These are phyloP conservation scores for Drosophila repleta DNA, from an alignment of 1,140 invertebrate species.

Conservation along the genomic window DNA sequence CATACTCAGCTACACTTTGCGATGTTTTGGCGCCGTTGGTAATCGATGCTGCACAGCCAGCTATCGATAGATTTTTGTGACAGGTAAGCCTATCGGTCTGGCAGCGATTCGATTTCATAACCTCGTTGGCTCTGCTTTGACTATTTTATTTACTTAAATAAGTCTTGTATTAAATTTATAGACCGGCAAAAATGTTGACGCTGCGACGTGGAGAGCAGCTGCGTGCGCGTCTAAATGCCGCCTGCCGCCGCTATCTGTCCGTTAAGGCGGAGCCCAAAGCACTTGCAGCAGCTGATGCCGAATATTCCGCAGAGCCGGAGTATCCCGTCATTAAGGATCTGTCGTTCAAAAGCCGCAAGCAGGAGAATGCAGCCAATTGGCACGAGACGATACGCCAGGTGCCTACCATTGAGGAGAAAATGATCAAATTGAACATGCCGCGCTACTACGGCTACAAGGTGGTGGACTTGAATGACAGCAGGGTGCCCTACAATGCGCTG, in stretches of 20 bases:
- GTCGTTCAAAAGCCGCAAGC: constrained; percentile 81
- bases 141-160: constrained; percentile 27
- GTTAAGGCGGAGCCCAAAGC: constrained; percentile 34
- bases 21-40: constrained; percentile 4
- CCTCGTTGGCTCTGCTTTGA: constrained; percentile 35
- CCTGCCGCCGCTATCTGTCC: constrained; percentile 29
- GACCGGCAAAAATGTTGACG: constrained; percentile 40
- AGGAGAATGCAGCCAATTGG: constrained; percentile 83
- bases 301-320: constrained; percentile 84
- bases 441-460: constrained; percentile 91
- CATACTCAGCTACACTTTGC: background rate
- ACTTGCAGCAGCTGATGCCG: constrained; percentile 26
- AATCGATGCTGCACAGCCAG: background rate
- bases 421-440: constrained; percentile 91
- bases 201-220: constrained; percentile 47
- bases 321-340: constrained; percentile 88
- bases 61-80: constrained; percentile 3
- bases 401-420: constrained; percentile 92
- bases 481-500: constrained; percentile 88
- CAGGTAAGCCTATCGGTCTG: constrained; percentile 22
- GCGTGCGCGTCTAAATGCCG: constrained; percentile 40
- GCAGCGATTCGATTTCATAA: constrained; percentile 42
- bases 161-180: constrained; percentile 34
- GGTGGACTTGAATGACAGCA: constrained; percentile 86
- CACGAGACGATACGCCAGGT: constrained; percentile 87